A percentile compares a stretch with the other conserved stretches of the same genome.
Conservation (phyloP, 1,140 invertebrate genomes). For the Phocides pigmalion region DNA sequence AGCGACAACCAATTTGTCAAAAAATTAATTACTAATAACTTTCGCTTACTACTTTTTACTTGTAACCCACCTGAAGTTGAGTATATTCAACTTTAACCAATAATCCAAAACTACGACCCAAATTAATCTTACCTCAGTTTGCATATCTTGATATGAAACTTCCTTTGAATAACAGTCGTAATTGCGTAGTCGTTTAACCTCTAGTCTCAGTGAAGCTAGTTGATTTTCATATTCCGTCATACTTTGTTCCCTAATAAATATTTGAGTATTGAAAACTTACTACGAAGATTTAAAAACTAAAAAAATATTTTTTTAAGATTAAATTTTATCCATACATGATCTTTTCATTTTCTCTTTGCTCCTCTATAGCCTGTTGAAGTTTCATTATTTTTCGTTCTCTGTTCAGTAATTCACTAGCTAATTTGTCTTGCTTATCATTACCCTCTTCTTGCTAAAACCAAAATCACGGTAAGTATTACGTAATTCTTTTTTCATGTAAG, state of each 20-base stretch:
- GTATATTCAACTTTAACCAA: no score
- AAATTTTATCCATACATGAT: slow-evolving; percentile 48
- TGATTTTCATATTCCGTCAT: slow-evolving; percentile 70
- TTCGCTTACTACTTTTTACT: no score
- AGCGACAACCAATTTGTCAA: no score
- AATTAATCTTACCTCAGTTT: slow-evolving; percentile 59
- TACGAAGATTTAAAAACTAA: no score
- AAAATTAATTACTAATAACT: no score
- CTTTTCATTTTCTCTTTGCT: slow-evolving; percentile 66
- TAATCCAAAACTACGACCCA: no score
- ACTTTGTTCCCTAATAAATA: slow-evolving; percentile 59
- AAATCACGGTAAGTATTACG: not conserved
- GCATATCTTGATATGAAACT: slow-evolving; percentile 61
- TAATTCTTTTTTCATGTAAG: no score
- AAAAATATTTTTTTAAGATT: no score
- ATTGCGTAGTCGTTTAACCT: slow-evolving; percentile 63
- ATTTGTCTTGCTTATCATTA: slow-evolving; percentile 58
- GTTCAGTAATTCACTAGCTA: slow-evolving; percentile 63
- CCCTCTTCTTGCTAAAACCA: slow-evolving; percentile 66
- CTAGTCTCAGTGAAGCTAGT: slow-evolving; percentile 56
- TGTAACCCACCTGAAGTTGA: no score
- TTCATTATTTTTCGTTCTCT: slow-evolving; percentile 66
- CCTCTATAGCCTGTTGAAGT: slow-evolving; percentile 62
- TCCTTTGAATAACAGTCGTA: slow-evolving; percentile 69
- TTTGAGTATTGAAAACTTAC: no score